Conservation (phyloP, 2,797 vertebrate species). For the Coracias cyanogaster region DNA sequence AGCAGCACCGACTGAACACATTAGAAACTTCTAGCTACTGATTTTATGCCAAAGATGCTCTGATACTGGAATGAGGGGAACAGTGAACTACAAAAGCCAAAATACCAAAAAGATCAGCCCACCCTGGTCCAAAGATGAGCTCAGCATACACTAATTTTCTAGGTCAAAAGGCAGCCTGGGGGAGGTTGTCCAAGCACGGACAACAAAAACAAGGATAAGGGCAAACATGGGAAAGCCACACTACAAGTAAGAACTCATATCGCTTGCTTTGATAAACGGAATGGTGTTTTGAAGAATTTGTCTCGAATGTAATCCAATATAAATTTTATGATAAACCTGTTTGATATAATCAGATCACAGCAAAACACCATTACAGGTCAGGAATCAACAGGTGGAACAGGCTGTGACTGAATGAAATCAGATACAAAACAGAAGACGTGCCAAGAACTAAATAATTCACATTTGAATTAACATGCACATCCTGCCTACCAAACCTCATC, state of each 20-base stretch:
- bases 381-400: neutral
- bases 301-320: neutral
- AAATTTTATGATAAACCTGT: neutral
- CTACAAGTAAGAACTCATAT: neutral
- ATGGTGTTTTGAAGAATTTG: neutral
- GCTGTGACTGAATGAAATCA: neutral
- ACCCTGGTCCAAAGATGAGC: neutral
- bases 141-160: neutral
- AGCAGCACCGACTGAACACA: neutral
- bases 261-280: neutral
- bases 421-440: neutral
- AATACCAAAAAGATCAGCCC: neutral
- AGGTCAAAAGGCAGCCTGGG: neutral
- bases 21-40: neutral
- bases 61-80: neutral
- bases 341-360: neutral
- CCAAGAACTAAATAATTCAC: neutral
- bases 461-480: neutral
- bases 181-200: neutral
- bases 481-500: neutral
- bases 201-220: neutral
- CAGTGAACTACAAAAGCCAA: neutral
- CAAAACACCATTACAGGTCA: neutral
- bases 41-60: neutral
- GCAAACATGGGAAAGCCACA: neutral